Conservation (phyloP, 2,113 vertebrate species). For the Amia ocellicauda region DNA sequence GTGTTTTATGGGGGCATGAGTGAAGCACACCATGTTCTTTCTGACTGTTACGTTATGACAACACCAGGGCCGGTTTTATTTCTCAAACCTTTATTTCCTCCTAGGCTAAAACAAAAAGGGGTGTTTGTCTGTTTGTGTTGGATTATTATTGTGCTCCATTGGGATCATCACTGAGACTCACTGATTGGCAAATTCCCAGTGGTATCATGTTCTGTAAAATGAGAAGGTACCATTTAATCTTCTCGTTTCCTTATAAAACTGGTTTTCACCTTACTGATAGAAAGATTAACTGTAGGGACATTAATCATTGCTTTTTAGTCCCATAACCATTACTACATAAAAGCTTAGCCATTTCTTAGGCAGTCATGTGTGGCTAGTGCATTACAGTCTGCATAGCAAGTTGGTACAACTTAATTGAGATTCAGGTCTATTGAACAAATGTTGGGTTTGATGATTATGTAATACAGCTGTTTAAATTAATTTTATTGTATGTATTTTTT, state of each 20-base stretch:
- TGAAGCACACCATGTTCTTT: no score
- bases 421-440: no score
- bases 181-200: constrained; percentile 53
- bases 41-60: no score
- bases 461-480: no score
- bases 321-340: neutral
- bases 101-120: neutral
- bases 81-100: no score
- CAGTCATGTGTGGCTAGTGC: no score
- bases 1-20: no score
- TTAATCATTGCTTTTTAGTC: constrained; percentile 10
- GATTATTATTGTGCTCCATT: constrained; percentile 35
- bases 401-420: no score
- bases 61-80: no score
- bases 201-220: constrained; percentile 43
- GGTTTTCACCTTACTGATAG: constrained; percentile 12
- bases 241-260: constrained; percentile 32
- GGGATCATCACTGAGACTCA: constrained; percentile 51
- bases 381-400: no score
- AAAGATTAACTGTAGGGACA: constrained; percentile 6
- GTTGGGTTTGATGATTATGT: no score
- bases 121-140: constrained; percentile 19
- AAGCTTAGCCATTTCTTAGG: neutral
- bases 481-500: no score
- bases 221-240: constrained; percentile 38